phyloP scores from a whole-genome alignment of 37 sponge, comb jelly and placozoan species.

The Aphrocallistes beatrix region DNA sequence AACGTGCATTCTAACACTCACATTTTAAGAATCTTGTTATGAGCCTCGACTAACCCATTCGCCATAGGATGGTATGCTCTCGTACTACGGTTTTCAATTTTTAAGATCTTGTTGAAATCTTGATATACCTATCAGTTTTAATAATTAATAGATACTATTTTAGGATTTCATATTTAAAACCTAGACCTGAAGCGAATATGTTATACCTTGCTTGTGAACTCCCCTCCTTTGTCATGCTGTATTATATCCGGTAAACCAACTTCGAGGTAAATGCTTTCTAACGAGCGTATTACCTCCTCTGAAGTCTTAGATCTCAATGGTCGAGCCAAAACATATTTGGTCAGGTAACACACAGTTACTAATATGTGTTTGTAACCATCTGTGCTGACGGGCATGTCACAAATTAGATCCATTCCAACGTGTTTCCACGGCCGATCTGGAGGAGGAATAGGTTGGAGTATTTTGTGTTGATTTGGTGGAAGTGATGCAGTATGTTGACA shows the following conservation, averaged over 20 bases:
- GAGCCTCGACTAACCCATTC: neutral
- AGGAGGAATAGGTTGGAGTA: neutral
- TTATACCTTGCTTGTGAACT: neutral
- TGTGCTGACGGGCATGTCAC: neutral
- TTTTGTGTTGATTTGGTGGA: too few relatives aligned
- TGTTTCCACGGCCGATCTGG: neutral
- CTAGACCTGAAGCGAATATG: too few relatives aligned
- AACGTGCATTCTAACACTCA: too few relatives aligned
- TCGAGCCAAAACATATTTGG: neutral
- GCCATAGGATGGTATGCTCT: neutral
- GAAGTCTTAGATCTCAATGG: neutral
- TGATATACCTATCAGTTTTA: neutral
- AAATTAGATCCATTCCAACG: neutral
- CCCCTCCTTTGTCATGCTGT: neutral
- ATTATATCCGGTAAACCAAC: neutral
- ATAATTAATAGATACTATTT: too few relatives aligned
- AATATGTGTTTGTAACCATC: neutral
- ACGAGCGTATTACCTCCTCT: neutral
- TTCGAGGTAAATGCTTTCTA: neutral
- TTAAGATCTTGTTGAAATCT: neutral
- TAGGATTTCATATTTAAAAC: too few relatives aligned
- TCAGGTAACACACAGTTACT: neutral
- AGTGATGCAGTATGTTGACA: too few relatives aligned
- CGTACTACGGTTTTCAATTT: neutral
- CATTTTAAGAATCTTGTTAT: neutral